A percentile compares a stretch with the other conserved stretches of the same genome.
These are phyloP conservation scores for Eueremaeus valkanovi DNA, from an alignment of 2,888 invertebrate species.

Conservation along the genomic window DNA sequence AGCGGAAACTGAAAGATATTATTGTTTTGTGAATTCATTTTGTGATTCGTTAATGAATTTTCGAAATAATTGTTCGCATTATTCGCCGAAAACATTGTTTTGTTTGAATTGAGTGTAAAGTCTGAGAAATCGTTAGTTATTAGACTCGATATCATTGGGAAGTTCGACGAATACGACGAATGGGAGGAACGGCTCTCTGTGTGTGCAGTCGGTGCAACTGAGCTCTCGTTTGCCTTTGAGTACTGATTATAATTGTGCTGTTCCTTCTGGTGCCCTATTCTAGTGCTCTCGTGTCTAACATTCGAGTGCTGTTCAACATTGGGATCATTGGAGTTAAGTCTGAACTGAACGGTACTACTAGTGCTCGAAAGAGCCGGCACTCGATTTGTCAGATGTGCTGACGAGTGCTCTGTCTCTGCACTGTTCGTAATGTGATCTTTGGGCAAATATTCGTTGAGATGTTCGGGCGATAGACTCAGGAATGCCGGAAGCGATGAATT, in stretches of 20 bases:
- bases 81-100: neutral
- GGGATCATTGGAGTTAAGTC: neutral
- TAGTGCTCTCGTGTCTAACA: neutral
- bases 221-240: neutral
- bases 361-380: neutral
- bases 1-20: constrained; percentile 21
- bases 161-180: neutral
- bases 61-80: constrained; percentile 16
- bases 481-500: constrained; percentile 37
- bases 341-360: neutral
- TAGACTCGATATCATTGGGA: constrained; percentile 13
- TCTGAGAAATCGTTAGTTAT: constrained; percentile 25
- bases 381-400: no score
- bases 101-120: neutral
- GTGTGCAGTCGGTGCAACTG: neutral
- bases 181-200: constrained; percentile 11
- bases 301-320: constrained; percentile 3
- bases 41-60: neutral
- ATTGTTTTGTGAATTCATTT: constrained; percentile 18
- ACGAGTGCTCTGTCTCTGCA: neutral
- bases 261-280: neutral
- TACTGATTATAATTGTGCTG: neutral
- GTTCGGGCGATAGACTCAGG: constrained; percentile 37
- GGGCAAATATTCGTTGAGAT: constrained; percentile 26
- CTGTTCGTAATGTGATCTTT: constrained; percentile 15